These are phyloP conservation scores for Altica lythri DNA, from an alignment of 2,888 invertebrate genomes.

Conservation along the genomic window DNA sequence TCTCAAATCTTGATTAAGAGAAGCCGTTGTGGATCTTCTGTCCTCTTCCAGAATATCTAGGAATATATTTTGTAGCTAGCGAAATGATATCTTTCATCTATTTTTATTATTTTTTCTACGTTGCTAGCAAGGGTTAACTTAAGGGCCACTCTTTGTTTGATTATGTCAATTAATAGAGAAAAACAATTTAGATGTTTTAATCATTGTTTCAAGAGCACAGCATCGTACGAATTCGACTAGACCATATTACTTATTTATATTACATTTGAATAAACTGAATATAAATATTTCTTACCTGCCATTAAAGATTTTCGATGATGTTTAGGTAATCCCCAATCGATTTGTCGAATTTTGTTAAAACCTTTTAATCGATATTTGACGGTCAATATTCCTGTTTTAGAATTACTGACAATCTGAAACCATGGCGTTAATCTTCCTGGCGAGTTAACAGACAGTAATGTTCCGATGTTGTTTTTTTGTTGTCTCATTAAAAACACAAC, in stretches of 20 bases:
- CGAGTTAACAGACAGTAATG: constrained; percentile 55
- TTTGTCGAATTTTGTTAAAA: constrained; percentile 52
- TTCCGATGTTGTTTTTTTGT: constrained; percentile 57
- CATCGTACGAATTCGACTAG: too few relatives aligned
- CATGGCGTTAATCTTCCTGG: constrained; percentile 57
- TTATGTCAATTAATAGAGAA: too few relatives aligned
- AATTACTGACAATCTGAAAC: constrained; percentile 56
- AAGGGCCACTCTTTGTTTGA: too few relatives aligned
- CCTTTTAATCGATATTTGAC: constrained; percentile 53
- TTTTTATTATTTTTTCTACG: too few relatives aligned
- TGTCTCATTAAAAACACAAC: constrained; percentile 56
- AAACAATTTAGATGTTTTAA: too few relatives aligned
- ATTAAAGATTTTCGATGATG: constrained; percentile 55
- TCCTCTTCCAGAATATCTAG: too few relatives aligned
- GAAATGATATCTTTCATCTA: too few relatives aligned
- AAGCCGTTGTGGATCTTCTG: too few relatives aligned
- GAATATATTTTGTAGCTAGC: too few relatives aligned
- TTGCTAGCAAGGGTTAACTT: too few relatives aligned
- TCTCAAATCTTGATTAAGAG: too few relatives aligned
- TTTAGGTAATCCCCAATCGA: constrained; percentile 55
- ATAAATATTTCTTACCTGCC: constrained; percentile 49
- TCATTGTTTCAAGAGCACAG: too few relatives aligned
- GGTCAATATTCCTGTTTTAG: constrained; percentile 54
- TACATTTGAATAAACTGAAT: background rate
- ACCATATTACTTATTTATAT: background rate